These are phyloP conservation scores for Agapostemon virescens DNA, from an alignment of 2,888 invertebrate species.

Conservation along the genomic window DNA sequence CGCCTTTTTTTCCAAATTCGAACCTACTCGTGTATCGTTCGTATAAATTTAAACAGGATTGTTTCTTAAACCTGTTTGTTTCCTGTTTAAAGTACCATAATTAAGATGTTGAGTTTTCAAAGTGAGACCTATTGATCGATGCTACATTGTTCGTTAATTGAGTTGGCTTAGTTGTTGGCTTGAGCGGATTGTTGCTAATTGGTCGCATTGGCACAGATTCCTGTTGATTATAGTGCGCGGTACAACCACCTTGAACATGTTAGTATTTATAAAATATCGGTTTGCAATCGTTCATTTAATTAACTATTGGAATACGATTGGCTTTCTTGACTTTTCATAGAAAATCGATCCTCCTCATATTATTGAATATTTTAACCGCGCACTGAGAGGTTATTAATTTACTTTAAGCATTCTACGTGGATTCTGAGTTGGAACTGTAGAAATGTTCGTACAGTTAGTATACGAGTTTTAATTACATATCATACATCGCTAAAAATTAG, in stretches of 20 bases:
- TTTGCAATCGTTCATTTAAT: not conserved
- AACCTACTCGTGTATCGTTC: not conserved
- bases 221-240: not conserved
- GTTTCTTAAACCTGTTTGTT: not conserved
- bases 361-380: conserved; percentile 32
- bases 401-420: not conserved
- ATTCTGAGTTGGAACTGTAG: not conserved
- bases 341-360: conserved; percentile 51
- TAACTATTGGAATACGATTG: conserved; percentile 17
- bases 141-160: not conserved
- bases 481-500: no score
- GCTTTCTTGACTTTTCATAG: conserved; percentile 21
- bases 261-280: not conserved
- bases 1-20: not conserved
- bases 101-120: not conserved
- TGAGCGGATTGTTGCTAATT: conserved; percentile 27
- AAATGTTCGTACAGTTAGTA: no score
- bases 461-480: no score
- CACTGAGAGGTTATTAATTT: not conserved
- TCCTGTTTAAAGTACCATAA: no score
- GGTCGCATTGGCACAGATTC: not conserved
- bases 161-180: not conserved
- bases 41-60: no score
- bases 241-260: not conserved
- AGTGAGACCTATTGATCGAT: not conserved